Base-by-base conservation (phyloP, 2,797 vertebrate genomes). In the Scomberomorus guttatus region DNA sequence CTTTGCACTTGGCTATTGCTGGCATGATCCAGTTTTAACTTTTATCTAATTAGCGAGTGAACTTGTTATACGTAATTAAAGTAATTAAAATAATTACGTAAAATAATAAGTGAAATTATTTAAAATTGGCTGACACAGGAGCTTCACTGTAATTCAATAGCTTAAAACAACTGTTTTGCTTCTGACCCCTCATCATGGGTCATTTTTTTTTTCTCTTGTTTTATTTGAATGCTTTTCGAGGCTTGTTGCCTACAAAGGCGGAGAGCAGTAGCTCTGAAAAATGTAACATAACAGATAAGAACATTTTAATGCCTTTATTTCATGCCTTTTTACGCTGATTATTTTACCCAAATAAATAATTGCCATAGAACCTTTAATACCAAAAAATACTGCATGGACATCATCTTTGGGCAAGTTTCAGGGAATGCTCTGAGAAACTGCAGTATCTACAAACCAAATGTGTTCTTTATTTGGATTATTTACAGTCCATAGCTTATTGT, bases 51-150 rank as follows among this genome's bases (percentile, higher is more conserved):
- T 56, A 58, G 13, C 42, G 1, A 44, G 32, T 72, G 22, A 34
- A 69, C 9, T 15, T 77, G 20, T 84, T 46, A 81, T 63, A 18
- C 18, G 6, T 80, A 57, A 69, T 55, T 48, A 48, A 48, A 48
- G 6, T 48, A 17, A 37, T 34, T 34, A 34, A 34, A 9, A 34
- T 34, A 34, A 48, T 50, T 18, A 20, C 6, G 20, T 20, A 13
- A 44, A 44, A 44, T 44, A 50, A n/a, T 13, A 20, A 59, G 68
- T 58, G 48, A 15, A 39, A 3, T 58, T 44, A 34, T 37, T 73
- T 44, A 22, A 46, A 67, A 59, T 75, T 12, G 17, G 29, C 46
- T 14, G 34, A 27, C 51, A 67, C 42, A 18, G 15, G 50, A 57
- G 32, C 32, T 39, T 22, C 24, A 39, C 54, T 75, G 12, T 46